Conservation (phyloP, 2,797 vertebrate genomes). For the Pseudochirops cupreus region DNA sequence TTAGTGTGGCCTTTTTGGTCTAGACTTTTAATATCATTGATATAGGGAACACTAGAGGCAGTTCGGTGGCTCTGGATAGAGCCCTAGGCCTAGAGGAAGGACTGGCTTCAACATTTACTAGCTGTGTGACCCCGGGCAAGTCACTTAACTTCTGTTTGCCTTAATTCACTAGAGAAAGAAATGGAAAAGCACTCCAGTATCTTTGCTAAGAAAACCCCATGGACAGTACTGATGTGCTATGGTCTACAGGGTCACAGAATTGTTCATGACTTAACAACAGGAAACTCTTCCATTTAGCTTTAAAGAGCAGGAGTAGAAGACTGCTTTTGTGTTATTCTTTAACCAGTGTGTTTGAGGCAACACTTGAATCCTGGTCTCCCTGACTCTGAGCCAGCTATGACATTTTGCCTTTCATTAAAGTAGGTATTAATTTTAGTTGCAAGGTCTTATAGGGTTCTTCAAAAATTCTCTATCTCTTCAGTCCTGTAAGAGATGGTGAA, state of each 20-base stretch:
- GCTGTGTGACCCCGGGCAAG: not conserved
- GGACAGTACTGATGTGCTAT: not conserved
- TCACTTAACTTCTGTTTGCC: not conserved
- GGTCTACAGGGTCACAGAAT: not conserved
- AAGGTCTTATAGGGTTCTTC: not conserved
- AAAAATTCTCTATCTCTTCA: not conserved
- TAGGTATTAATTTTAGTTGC: not conserved
- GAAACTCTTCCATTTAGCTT: not conserved
- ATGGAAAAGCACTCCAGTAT: not conserved
- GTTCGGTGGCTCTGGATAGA: not conserved
- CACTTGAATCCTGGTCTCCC: not conserved
- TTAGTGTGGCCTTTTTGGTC: not conserved
- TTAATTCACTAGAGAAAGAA: not conserved
- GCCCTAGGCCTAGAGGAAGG: not conserved
- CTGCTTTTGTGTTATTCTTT: not conserved
- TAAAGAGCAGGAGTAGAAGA: not conserved
- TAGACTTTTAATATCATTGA: not conserved
- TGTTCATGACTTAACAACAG: not conserved
- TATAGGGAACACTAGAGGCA: not conserved
- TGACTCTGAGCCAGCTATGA: not conserved
- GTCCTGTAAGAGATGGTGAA: not conserved
- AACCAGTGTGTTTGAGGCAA: not conserved
- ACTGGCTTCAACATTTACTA: not conserved
- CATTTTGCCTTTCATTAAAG: not conserved
- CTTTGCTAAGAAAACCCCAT: not conserved